Base-by-base conservation (phyloP, 2,888 invertebrate species). In the Ennomos quercinarius region DNA sequence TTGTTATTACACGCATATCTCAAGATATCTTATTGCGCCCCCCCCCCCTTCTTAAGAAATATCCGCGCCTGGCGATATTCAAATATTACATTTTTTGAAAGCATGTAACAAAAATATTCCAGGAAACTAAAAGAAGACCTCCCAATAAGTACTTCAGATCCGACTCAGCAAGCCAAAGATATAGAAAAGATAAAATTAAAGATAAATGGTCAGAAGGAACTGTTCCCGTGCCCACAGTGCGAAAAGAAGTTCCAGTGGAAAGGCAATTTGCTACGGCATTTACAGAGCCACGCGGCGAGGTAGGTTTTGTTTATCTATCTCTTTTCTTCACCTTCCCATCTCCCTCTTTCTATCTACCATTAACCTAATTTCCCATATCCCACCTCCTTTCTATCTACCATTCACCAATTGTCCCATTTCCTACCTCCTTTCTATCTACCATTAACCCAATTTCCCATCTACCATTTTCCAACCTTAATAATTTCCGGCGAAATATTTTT, bases 241-340 rank as follows among this genome's bases (percentile, higher is more conserved):
- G 96, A 95, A 62, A 95, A 95, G 81, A 95, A 95, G 17, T 97
- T 97, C 81, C 96, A 96, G 53, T 97, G 97, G 90, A 94, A 96
- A 64, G 96, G 96, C 12, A 97, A 96, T 78, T 93, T 97, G 88
- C 82, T 95, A 75, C 91, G 96, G 49, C 97, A 97, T 77, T 88
- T 96, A 75, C 93, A 95, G 64, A 96, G 96, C 77, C 96, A 96
- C 76, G 76, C 77, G 0, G 86, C 86, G 0, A 86, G 86, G 91
- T 89, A 4, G 64, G 13, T 8, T 3, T 17, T 9, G 9, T 39
- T 41, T 41, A 11, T 1, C 41, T 41, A 9, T 41, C 9, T 42
- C 10, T 5, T 27, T 9, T 10, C 10, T 6, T 39, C 11, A 11
- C 2, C n/a, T 39, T 11, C 39, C 39, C 17, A 17, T 17, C 3